Base-by-base conservation (phyloP, 1,140 invertebrate genomes). In the Zaprionus inermis region DNA sequence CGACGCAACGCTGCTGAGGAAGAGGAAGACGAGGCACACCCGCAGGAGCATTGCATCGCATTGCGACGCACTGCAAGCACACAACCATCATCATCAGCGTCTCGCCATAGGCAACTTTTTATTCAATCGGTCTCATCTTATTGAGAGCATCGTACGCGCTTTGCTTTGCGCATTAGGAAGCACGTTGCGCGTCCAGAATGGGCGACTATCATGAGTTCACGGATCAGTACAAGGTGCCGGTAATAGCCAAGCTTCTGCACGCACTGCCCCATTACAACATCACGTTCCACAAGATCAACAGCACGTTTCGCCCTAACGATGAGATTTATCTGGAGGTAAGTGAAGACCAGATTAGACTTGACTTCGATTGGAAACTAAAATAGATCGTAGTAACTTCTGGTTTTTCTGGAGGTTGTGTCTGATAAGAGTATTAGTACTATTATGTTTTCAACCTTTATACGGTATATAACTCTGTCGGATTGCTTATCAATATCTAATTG, bases 251-350 rank as follows among this genome's bases (percentile, higher is more conserved):
- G 92, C 95, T 97, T 92, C 96, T 98, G 91, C 97, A 98, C 93
- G 94, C 94, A 79, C 94, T 98, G 93, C 97, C 97, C 46, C 97
- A 97, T 92, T 94, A 97, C 91, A 97, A 97, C 94, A 97, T 98
- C 84, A 96, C 96, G 75, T 95, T 98, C 81, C 96, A 97, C 92
- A 94, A 94, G 72, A 97, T 98, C 92, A 98, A 98, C 93, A 96
- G 96, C 85, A 98, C 97, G 61, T 98, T 99, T 93, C 96, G 97
- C 92, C 97, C 97, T 34, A 94, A 96, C 78, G 97, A 96, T 88
- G 95, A 96, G 78, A 95, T 97, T 78, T 99, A 99, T 93, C 94
- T 97, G 80, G 97, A 98, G 96, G 97, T 97, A 88, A 93, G 30
- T 28, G 3, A 28, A 5, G 24, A 28, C 24, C 5, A 28, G 5